Evolutionary conservation across 2,113 vertebrate species (phyloP).

Genomic region (Hippocampus abdominalis): DNA sequence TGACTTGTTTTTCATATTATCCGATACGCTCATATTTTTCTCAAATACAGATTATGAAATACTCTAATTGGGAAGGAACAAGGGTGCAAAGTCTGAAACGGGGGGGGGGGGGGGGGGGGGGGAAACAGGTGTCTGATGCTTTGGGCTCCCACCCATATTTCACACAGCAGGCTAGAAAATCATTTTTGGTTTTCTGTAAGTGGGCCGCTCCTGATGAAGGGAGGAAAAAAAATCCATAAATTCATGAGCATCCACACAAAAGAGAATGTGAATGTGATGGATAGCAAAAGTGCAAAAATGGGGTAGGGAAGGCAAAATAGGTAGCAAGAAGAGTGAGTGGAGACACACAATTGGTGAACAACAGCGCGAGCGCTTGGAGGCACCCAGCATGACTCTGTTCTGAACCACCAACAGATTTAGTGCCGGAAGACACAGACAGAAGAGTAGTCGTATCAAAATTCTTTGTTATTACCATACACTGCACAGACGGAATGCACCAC

Average conservation of each 20-base stretch:
- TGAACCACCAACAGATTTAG: constrained; percentile 56
- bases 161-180: constrained; percentile 65
- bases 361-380: constrained; percentile 52
- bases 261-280: constrained; percentile 49
- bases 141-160: constrained; percentile 51
- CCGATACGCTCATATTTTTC: not conserved
- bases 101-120: too few relatives aligned
- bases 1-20: too few relatives aligned
- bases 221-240: constrained; percentile 65
- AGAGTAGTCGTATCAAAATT: constrained; percentile 50
- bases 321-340: constrained; percentile 26
- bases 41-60: constrained; percentile 36
- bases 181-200: constrained; percentile 65
- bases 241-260: constrained; percentile 68
- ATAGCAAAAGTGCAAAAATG: constrained; percentile 22
- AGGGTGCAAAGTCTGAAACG: constrained; percentile 55
- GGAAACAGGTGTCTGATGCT: constrained; percentile 49
- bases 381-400: constrained; percentile 58
- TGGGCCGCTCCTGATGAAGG: constrained; percentile 48
- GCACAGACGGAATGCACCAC: not conserved
- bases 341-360: constrained; percentile 56
- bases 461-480: constrained; percentile 27
- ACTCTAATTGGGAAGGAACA: constrained; percentile 50
- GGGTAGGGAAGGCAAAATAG: constrained; percentile 13
- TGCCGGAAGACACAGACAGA: constrained; percentile 54